These are phyloP conservation scores for Orthonychiurus folsomi DNA, from an alignment of 2,888 invertebrate species.

Conservation along the genomic window DNA sequence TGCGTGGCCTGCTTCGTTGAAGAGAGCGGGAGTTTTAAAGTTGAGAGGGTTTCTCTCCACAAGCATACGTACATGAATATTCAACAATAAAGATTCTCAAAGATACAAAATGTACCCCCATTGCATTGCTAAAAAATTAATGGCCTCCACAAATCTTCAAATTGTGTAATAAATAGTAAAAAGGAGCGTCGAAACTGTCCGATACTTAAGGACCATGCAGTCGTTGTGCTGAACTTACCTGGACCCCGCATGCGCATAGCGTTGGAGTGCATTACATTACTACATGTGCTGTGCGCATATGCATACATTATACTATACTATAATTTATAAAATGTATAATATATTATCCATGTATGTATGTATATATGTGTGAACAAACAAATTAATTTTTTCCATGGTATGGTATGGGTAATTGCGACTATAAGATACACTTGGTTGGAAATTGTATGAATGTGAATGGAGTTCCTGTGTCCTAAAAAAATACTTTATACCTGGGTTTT, in stretches of 20 bases:
- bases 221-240: no score
- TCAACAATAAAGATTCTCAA: not conserved
- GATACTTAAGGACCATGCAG: no score
- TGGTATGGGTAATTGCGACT: not conserved
- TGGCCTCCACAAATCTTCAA: not conserved
- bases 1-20: not conserved
- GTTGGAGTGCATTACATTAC: no score
- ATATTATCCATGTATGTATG: no score
- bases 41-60: not conserved
- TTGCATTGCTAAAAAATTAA: not conserved
- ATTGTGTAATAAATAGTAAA: constrained; percentile 1
- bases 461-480: not conserved
- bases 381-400: not conserved
- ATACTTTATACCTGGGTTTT: not conserved
- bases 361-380: not conserved
- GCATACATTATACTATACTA: no score
- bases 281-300: no score
- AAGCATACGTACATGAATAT: constrained; percentile 1
- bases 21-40: not conserved
- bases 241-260: no score
- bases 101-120: not conserved
- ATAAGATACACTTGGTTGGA: no score
- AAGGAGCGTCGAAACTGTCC: not conserved
- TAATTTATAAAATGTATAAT: no score
- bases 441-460: not conserved